Base-by-base conservation (phyloP, 2,797 vertebrate species). In the Anniella stebbinsi region DNA sequence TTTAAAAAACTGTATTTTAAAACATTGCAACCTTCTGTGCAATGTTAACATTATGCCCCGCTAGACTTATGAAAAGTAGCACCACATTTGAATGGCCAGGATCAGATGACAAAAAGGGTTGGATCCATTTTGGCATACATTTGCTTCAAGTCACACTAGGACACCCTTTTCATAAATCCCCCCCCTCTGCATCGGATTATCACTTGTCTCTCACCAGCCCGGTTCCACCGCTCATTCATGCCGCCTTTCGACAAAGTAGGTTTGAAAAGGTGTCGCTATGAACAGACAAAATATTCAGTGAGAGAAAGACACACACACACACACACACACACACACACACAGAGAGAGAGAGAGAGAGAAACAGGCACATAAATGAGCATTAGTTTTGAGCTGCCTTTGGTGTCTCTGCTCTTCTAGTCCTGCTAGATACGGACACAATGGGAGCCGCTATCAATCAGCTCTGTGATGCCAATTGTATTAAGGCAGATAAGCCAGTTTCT, bases 401-500 rank as follows among this genome's bases (percentile, higher is more conserved):
- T 38, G 75, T n/a, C 77, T 36, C 41, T 69, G 75, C 88, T 15
- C 36, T 54, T 76, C 33, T n/a, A 69, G 3, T 60, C 18, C 0
- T 77, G 30, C 76, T 54, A 12, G 87, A 48, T 92, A 75, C 36
- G 86, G 57, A 91, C 92, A 11, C 88, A 7, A 70, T 67, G 3
- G 90, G 90, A 94, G 88, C 91, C 33, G 23, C 84, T 93, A 86
- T 91, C 89, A 92, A 91, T 94, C 94, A 73, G 77, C 93, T 93
- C 90, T 88, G 81, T 93, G 89, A 94, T 93, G 69, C 93, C 57
- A 76, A 70, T 94, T 92, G 91, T 94, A 91, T 93, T 91, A 85
- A 92, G 84, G 94, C 91, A 92, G 92, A 94, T 93, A 93, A 94
- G 93, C 90, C 92, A 91, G 92, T 91, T 89, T 88, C 86, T 93